Evolutionary conservation across 2,888 invertebrate genomes (phyloP), one percentile per base, ranked within the genome.

Genomic region (Notocelia uddmanniana): DNA sequence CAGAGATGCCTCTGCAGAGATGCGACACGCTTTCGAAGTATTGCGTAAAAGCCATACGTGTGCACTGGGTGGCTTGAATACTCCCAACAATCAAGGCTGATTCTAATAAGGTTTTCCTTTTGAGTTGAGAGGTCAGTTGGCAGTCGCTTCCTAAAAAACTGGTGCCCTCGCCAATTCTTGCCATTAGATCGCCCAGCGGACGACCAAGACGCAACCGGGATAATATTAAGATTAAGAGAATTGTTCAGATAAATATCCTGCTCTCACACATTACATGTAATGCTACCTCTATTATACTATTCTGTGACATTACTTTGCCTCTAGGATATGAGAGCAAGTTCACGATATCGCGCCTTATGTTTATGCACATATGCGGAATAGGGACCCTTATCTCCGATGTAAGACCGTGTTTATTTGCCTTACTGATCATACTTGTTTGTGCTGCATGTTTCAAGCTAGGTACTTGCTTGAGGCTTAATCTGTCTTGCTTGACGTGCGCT

Each of bases 381-480:
- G 5, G 31, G 62, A 45, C 45, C 58, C 60, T 52, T 68, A 63
- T 70, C 66, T 72, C 62, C 59, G 62, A 78, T 78, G 79, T 78
- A 72, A 76, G 75, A 74, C 73, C 79, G 79, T 83, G 83, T 84
- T 84, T 83, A 82, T 85, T 83, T 82, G 81, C 79, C 74, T 79
- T 82, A 81, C 80, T 77, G 79, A 81, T 83, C 77, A 74, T 74
- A 76, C 66, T 72, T 74, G 76, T 74, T 71, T 75, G 68, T 71
- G 55, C 62, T 62, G 70, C 54, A 73, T 68, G 68, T 62, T 62
- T 72, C 11, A n/a, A 68, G 68, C 58, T 58, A 68, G 68, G 52
- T 58, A 52, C 68, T 68, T 26, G 60, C 67, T 72, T 37, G 41
- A 26, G 70, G 60, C 59, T 60, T 60, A 67, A 23, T 66, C 45